Percentiles rank a stretch among this genome's conserved stretches.
phyloP scores from a whole-genome alignment of 2,888 invertebrate species.

The Conomelus anceps region DNA sequence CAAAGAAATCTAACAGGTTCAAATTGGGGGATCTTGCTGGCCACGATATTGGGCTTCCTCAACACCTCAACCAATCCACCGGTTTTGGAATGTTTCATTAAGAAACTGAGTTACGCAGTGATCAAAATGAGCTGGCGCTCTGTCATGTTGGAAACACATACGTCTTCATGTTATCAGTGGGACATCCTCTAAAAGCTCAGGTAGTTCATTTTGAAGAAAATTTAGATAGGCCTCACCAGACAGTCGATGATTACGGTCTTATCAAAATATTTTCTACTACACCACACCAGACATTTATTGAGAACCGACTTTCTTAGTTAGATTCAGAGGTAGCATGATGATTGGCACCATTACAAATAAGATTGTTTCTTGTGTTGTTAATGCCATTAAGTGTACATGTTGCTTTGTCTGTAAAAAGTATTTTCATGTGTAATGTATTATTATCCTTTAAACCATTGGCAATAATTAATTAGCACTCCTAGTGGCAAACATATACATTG shows the following conservation, averaged over 20 bases:
- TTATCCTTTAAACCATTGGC: too few species aligned
- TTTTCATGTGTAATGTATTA: too few species aligned
- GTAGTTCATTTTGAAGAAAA: not conserved
- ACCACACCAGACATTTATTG: not conserved
- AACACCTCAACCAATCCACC: too few species aligned
- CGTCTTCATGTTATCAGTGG: too few species aligned
- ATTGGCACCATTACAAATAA: not conserved
- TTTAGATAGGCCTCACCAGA: too few species aligned
- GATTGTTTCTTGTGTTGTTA: not conserved
- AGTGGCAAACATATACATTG: too few species aligned
- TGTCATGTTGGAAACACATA: too few species aligned
- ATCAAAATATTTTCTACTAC: not conserved
- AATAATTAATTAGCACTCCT: too few species aligned
- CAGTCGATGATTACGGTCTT: not conserved
- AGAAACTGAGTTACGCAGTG: not conserved
- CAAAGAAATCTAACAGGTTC: not conserved
- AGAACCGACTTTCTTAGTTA: not conserved
- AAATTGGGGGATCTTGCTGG: not conserved
- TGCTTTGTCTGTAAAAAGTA: too few species aligned
- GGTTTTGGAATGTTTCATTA: too few species aligned
- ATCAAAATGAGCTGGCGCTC: not conserved
- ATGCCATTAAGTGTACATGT: too few species aligned
- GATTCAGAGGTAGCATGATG: not conserved
- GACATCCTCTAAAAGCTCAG: not conserved
- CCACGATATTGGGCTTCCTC: too few species aligned